phyloP scores from a whole-genome alignment of 2,113 vertebrate genomes.

The Sinocyclocheilus grahami region DNA sequence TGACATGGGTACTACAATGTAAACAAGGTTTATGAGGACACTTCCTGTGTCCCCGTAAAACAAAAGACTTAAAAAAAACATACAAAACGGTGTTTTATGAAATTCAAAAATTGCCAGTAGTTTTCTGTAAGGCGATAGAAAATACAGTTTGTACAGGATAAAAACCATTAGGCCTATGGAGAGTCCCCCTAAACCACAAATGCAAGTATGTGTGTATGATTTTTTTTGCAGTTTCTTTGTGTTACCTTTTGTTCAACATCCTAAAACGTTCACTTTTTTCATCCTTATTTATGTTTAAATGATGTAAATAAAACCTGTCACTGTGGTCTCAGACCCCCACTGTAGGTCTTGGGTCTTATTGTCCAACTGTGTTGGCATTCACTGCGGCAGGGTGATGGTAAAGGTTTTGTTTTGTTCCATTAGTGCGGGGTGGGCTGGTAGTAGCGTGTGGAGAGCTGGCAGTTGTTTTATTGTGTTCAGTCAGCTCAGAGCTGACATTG shows the following conservation, averaged over 20 bases:
- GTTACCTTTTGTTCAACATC: neutral
- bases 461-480: constrained; percentile 16
- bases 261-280: neutral
- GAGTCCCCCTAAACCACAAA: no score
- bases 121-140: no score
- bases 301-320: neutral
- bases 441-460: constrained; percentile 3
- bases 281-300: neutral
- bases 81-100: no score
- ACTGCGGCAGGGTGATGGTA: neutral
- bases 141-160: no score
- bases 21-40: no score
- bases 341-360: neutral
- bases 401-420: neutral
- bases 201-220: no score
- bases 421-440: neutral
- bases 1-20: no score
- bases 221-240: no score
- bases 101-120: no score
- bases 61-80: no score
- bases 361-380: neutral
- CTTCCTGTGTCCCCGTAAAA: no score
- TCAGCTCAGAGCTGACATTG: neutral
- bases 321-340: neutral
- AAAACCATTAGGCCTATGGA: no score